Conservation (phyloP, 2,888 invertebrate species). For the Acanthoscelides obtectus region DNA sequence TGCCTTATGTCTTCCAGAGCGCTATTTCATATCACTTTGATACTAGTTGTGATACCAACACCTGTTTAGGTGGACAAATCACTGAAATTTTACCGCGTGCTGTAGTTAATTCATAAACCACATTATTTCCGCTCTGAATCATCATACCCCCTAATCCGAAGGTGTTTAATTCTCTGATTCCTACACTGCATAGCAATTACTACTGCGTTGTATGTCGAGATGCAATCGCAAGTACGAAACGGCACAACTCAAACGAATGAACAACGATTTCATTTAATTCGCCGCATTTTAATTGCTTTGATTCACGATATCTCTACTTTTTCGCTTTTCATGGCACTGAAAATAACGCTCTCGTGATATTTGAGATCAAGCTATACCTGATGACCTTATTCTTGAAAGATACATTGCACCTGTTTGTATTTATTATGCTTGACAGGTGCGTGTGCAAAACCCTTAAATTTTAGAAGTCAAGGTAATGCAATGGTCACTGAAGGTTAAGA, state of each 20-base stretch:
- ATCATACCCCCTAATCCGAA: background rate
- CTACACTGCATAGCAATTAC: background rate
- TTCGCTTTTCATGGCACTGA: background rate
- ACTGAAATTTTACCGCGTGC: too few species aligned
- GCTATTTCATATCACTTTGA: too few species aligned
- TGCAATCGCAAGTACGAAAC: background rate
- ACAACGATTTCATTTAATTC: background rate
- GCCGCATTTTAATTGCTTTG: background rate
- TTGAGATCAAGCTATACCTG: background rate
- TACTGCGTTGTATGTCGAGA: background rate
- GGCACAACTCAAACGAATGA: background rate
- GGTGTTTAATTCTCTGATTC: background rate
- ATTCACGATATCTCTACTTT: background rate
- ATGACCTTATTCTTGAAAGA: background rate
- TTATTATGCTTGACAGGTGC: background rate
- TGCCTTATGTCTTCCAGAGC: too few species aligned
- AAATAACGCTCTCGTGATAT: background rate
- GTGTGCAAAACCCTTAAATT: background rate
- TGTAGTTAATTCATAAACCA: background rate
- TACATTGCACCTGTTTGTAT: background rate
- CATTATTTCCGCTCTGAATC: background rate
- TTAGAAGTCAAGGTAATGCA: background rate
- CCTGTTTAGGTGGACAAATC: too few species aligned
- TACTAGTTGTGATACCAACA: too few species aligned
- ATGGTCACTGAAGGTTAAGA: background rate